Evolutionary conservation across 2,797 vertebrate species (phyloP).

Genomic region (Danionella dracula): DNA sequence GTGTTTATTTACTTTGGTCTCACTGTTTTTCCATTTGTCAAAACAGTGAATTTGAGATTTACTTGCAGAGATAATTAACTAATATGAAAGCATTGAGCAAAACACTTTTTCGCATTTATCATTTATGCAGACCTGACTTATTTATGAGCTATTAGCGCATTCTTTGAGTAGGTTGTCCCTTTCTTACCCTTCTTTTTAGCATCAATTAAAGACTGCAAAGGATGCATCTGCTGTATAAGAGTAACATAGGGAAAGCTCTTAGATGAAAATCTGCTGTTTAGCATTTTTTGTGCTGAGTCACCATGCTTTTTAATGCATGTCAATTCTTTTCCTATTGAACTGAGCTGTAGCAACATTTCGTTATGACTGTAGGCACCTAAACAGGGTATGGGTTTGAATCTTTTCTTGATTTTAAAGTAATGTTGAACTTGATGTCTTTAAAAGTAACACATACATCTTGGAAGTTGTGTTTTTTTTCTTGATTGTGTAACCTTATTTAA

Average conservation of each 20-base stretch:
- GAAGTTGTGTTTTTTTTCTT: no score
- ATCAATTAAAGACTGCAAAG: background rate
- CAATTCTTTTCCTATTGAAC: background rate
- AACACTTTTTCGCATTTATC: conserved; percentile 3
- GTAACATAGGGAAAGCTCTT: background rate
- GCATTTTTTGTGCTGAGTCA: background rate
- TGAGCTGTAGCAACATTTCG: background rate
- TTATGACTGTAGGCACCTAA: no score
- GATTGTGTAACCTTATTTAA: no score
- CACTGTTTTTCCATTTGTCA: no score
- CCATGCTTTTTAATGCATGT: background rate
- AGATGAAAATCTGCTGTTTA: background rate
- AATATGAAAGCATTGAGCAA: conserved; percentile 4
- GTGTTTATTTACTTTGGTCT: no score
- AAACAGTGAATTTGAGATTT: background rate
- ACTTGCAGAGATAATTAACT: background rate
- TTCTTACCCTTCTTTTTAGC: background rate
- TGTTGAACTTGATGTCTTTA: no score
- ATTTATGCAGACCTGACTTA: conserved; percentile 1
- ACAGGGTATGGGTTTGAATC: no score
- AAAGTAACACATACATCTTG: no score
- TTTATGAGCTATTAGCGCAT: background rate
- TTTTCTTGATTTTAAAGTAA: no score
- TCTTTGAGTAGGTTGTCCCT: background rate
- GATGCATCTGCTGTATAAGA: background rate